Percentiles rank a stretch among this genome's conserved stretches.
Evolutionary conservation across 2,797 vertebrate species (phyloP).

Genomic region (Parauchenoglanis ngamensis): DNA sequence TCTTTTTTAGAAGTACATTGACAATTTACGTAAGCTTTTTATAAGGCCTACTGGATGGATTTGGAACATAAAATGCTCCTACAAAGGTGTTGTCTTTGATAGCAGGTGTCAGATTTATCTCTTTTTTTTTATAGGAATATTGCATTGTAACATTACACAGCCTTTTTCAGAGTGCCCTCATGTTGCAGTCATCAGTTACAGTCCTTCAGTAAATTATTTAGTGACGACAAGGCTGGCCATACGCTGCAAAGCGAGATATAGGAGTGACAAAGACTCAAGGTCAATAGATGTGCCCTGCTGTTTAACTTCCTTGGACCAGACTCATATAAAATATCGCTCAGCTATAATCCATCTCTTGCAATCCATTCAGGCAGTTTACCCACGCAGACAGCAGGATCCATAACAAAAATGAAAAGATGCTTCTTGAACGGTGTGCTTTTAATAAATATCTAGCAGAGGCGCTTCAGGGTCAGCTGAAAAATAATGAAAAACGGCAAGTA

Average conservation of each 20-base stretch:
- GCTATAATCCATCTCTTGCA: slow-evolving; percentile 40
- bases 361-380: slow-evolving; percentile 19
- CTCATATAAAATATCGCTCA: slow-evolving; percentile 38
- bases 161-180: slow-evolving; percentile 12
- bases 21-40: slow-evolving; percentile 7
- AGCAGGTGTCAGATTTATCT: slow-evolving; percentile 25
- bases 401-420: slow-evolving; percentile 26
- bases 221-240: slow-evolving; percentile 45
- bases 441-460: neutral
- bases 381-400: slow-evolving; percentile 18
- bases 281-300: slow-evolving; percentile 41
- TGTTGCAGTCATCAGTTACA: slow-evolving; percentile 49
- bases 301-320: slow-evolving; percentile 18
- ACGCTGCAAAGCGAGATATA: slow-evolving; percentile 41
- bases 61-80: slow-evolving; percentile 17
- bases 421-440: neutral
- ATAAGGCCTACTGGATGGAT: slow-evolving; percentile 7
- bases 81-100: neutral
- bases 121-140: slow-evolving; percentile 27
- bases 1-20: slow-evolving; percentile 8
- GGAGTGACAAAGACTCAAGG: slow-evolving; percentile 47
- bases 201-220: slow-evolving; percentile 54
- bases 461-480: slow-evolving; percentile 2
- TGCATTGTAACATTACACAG: neutral
- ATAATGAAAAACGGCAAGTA: neutral